Conservation (phyloP, 2,797 vertebrate species). For the Babyrousa celebensis region DNA sequence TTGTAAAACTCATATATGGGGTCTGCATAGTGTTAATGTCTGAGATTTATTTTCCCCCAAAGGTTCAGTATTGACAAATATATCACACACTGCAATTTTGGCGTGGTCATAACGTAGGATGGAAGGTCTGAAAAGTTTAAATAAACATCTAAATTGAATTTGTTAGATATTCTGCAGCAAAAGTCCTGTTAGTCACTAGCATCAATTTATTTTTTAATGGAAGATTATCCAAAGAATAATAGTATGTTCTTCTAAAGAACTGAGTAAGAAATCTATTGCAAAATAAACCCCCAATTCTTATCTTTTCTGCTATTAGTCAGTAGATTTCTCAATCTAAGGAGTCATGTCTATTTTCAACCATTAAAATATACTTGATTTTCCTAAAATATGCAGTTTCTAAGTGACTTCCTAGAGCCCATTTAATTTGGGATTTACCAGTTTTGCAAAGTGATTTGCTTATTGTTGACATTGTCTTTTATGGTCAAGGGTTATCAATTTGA, state of each 20-base stretch:
- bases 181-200: constrained; percentile 58
- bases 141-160: constrained; percentile 81
- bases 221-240: constrained; percentile 77
- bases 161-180: constrained; percentile 57
- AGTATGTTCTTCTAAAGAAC: constrained; percentile 24
- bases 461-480: constrained; percentile 15
- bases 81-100: constrained; percentile 76
- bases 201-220: constrained; percentile 81
- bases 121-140: constrained; percentile 83
- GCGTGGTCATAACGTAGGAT: constrained; percentile 60
- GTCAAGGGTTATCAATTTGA: background rate
- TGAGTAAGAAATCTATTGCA: constrained; percentile 55
- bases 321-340: constrained; percentile 43
- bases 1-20: constrained; percentile 74
- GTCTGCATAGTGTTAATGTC: constrained; percentile 54
- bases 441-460: constrained; percentile 4
- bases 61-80: constrained; percentile 82
- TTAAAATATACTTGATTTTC: constrained; percentile 60
- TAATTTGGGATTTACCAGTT: constrained; percentile 29
- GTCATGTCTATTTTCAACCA: background rate
- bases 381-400: constrained; percentile 66
- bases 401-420: background rate
- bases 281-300: constrained; percentile 61
- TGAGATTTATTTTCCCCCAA: constrained; percentile 74
- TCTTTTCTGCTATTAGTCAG: constrained; percentile 64